These are phyloP conservation scores for Tretioscincus oriximinensis DNA, from an alignment of 2,113 vertebrate species.

Conservation along the genomic window DNA sequence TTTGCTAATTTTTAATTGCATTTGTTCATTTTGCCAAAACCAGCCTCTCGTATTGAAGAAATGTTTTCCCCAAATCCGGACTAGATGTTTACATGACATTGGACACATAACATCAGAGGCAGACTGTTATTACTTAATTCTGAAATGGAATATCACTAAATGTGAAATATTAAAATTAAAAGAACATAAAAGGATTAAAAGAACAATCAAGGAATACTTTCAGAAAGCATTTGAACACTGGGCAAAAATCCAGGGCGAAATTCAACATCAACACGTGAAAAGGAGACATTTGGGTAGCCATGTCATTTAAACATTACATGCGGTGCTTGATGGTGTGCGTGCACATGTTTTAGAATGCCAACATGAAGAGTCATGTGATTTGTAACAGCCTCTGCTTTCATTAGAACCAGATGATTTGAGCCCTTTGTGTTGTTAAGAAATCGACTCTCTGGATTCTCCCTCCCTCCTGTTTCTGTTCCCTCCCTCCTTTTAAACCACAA, in stretches of 20 bases:
- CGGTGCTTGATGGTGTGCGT: neutral
- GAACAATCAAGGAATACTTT: too few relatives aligned
- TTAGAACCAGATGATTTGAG: conserved; percentile 16
- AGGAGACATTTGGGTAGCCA: neutral
- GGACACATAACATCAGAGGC: neutral
- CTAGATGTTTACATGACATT: neutral
- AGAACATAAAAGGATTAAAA: too few relatives aligned
- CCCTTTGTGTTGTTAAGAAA: neutral
- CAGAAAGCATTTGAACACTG: neutral
- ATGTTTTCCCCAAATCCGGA: neutral
- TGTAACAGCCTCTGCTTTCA: conserved; percentile 3
- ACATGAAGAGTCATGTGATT: neutral
- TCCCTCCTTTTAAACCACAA: neutral
- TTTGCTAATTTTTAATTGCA: neutral
- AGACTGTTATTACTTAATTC: neutral
- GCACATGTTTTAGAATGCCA: neutral
- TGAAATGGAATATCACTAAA: neutral
- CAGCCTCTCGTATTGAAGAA: neutral
- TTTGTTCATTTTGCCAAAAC: neutral
- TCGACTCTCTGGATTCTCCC: neutral
- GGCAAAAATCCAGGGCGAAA: neutral
- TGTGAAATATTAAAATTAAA: neutral
- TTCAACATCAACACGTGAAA: neutral
- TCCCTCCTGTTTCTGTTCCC: too few relatives aligned
- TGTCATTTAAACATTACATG: neutral